Evolutionary conservation across 53 echinoderm and acorn worm genomes (phyloP).

Genomic region (Zoroaster sp.): DNA sequence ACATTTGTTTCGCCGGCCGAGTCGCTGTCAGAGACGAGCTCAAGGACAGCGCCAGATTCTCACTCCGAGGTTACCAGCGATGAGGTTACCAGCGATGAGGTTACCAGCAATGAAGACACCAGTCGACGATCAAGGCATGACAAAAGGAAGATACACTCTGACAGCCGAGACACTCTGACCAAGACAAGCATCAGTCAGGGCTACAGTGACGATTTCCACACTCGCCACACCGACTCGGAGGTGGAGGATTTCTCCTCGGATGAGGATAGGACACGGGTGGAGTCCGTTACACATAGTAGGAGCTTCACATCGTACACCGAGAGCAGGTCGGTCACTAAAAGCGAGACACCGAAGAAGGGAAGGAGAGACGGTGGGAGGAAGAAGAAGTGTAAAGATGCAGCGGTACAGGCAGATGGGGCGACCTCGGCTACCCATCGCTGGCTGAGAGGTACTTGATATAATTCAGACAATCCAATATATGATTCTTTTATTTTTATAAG

Average conservation of each 20-base stretch:
- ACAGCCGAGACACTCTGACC: not conserved
- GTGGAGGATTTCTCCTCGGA: constrained; percentile 51
- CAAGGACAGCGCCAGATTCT: constrained; percentile 61
- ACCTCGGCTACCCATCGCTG: constrained; percentile 46
- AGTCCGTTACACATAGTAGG: constrained; percentile 38
- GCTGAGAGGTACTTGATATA: constrained; percentile 52
- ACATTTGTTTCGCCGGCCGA: not conserved
- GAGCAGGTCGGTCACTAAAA: constrained; percentile 48
- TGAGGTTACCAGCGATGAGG: not conserved
- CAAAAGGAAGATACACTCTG: not conserved
- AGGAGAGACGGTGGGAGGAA: not conserved
- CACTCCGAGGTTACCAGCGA: constrained; percentile 30
- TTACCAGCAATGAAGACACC: constrained; percentile 1
- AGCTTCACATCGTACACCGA: constrained; percentile 67
- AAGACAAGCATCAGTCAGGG: not conserved
- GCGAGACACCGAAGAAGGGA: constrained; percentile 47
- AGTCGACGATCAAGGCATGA: not conserved
- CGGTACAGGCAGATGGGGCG: constrained; percentile 62
- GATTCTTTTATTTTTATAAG: too few relatives aligned
- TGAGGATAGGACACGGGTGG: constrained; percentile 8
- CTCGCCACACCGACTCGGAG: constrained; percentile 58
- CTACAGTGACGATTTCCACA: constrained; percentile 69
- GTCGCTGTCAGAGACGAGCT: constrained; percentile 8
- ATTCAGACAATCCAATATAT: too few relatives aligned
- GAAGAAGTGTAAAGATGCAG: constrained; percentile 22